These are phyloP conservation scores for Ia io DNA, from an alignment of 2,113 vertebrate genomes.

Conservation along the genomic window DNA sequence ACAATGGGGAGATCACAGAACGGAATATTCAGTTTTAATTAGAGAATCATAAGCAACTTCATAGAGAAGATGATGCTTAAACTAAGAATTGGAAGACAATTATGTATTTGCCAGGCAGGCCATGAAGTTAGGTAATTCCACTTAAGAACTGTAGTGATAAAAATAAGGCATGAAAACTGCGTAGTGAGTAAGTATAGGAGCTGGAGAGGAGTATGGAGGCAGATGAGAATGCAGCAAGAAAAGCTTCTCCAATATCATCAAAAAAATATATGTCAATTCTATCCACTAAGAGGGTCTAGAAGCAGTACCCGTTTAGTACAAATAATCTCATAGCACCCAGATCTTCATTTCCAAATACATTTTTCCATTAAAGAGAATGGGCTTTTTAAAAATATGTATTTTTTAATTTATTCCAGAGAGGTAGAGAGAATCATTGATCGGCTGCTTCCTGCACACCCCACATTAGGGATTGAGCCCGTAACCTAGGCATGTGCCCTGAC, in stretches of 20 bases:
- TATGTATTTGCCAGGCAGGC: background rate
- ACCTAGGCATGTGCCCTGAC: no score
- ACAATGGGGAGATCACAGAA: background rate
- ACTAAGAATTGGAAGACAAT: background rate
- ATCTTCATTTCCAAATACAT: background rate
- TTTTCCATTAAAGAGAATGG: background rate
- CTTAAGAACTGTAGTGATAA: background rate
- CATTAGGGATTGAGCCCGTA: no score
- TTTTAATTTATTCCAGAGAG: no score
- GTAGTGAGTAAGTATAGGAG: background rate
- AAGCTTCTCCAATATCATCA: background rate
- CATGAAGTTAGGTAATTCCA: background rate
- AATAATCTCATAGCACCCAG: background rate
- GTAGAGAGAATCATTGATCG: no score
- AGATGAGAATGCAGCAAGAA: background rate
- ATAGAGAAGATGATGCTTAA: background rate
- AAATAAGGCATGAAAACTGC: background rate
- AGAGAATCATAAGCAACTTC: background rate
- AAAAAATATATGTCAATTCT: background rate
- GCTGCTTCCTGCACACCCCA: no score
- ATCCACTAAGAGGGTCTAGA: background rate
- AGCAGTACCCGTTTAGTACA: background rate
- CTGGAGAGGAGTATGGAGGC: background rate
- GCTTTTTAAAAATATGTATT: background rate
- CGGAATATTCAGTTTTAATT: background rate